phyloP scores from a whole-genome alignment of 2,113 vertebrate species.

The Leuciscus idus region DNA sequence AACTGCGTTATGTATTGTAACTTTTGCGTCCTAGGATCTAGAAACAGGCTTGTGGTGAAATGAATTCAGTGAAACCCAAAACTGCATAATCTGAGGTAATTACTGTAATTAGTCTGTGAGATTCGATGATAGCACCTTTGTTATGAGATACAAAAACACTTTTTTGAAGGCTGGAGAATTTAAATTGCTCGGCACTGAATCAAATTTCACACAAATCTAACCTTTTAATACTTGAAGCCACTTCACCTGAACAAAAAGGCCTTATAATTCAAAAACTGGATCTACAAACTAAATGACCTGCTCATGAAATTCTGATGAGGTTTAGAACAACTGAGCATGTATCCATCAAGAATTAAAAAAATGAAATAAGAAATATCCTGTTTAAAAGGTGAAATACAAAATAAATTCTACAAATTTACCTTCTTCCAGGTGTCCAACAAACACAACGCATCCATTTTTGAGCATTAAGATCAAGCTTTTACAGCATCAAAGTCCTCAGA shows the following conservation, averaged over 20 bases:
- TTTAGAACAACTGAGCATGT: neutral
- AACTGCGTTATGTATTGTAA: neutral
- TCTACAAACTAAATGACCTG: neutral
- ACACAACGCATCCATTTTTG: constrained; percentile 62
- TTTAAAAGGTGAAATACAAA: neutral
- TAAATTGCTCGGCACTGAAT: constrained; percentile 8
- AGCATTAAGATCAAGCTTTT: constrained; percentile 5
- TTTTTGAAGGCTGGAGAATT: constrained; percentile 39
- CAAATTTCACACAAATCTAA: neutral
- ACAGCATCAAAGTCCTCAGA: neutral
- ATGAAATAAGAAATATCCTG: neutral
- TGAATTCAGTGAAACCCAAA: constrained; percentile 45
- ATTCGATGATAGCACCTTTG: constrained; percentile 14
- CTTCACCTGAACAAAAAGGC: neutral
- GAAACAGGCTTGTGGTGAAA: constrained; percentile 40
- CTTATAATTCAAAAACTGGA: neutral
- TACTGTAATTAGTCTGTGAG: constrained; percentile 38
- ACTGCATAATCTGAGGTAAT: constrained; percentile 50
- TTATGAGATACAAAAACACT: constrained; percentile 53
- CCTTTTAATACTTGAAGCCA: neutral
- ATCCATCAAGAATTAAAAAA: neutral
- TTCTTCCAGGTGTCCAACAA: constrained; percentile 67
- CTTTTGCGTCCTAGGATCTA: constrained; percentile 31
- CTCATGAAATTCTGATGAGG: neutral
- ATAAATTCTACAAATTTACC: constrained; percentile 58